phyloP scores from a whole-genome alignment of 1,140 invertebrate species.

The Formica selysi region DNA sequence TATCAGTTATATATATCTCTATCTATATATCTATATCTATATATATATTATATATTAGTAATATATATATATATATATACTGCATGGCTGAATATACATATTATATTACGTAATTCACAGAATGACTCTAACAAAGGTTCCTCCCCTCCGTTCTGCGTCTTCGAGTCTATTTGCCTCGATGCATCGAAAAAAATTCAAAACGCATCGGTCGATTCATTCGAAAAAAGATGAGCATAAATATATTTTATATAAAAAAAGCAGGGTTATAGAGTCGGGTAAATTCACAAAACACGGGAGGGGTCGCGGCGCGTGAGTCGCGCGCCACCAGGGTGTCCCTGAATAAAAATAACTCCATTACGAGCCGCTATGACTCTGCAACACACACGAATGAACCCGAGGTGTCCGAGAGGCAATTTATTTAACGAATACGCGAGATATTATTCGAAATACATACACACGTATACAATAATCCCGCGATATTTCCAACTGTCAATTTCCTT shows the following conservation, averaged over 20 bases:
- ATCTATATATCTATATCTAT: slow-evolving; percentile 67
- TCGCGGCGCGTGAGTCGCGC: slow-evolving; percentile 33
- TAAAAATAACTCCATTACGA: slow-evolving; percentile 43
- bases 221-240: slow-evolving; percentile 14
- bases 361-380: not conserved
- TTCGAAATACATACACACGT: not conserved
- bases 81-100: slow-evolving; percentile 74
- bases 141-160: slow-evolving; percentile 78
- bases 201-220: slow-evolving; percentile 14
- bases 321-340: slow-evolving; percentile 68
- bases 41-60: slow-evolving; percentile 59
- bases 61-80: slow-evolving; percentile 68
- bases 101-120: slow-evolving; percentile 61
- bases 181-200: not conserved
- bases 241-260: slow-evolving; percentile 7
- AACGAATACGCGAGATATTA: slow-evolving; percentile 31
- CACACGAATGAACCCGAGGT: slow-evolving; percentile 29
- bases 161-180: slow-evolving; percentile 72
- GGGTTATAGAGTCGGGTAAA: slow-evolving; percentile 47
- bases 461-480: slow-evolving; percentile 33
- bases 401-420: slow-evolving; percentile 53
- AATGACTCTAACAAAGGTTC: slow-evolving; percentile 70
- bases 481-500: slow-evolving; percentile 27
- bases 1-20: slow-evolving; percentile 64
- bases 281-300: slow-evolving; percentile 39